phyloP scores from a whole-genome alignment of 2,113 vertebrate species.

The Phalacrocorax pelagicus region DNA sequence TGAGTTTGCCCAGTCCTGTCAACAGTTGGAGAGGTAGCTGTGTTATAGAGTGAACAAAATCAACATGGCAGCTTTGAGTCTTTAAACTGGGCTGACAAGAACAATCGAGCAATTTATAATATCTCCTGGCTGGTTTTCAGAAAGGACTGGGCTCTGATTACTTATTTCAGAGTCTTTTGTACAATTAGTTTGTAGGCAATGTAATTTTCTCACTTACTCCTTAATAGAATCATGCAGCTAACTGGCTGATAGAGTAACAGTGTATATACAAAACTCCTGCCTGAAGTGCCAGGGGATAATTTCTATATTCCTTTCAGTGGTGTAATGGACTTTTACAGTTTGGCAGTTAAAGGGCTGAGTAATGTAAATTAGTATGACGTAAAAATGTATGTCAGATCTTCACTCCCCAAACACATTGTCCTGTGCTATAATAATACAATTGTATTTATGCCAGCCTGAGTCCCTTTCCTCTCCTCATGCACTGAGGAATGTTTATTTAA shows the following conservation, averaged over 20 bases:
- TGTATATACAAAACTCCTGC: conserved; percentile 33
- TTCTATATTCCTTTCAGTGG: conserved; percentile 72
- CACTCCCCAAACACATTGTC: background rate
- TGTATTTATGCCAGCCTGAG: background rate
- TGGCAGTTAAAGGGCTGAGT: conserved; percentile 66
- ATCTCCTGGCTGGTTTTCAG: conserved; percentile 66
- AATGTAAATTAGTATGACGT: conserved; percentile 58
- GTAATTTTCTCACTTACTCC: conserved; percentile 74
- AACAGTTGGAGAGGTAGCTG: background rate
- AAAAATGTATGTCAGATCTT: conserved; percentile 67
- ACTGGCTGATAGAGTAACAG: conserved; percentile 69
- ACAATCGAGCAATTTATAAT: conserved; percentile 38
- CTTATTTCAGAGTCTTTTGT: conserved; percentile 69
- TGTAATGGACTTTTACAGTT: conserved; percentile 73
- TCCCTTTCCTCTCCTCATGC: background rate
- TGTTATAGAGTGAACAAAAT: background rate
- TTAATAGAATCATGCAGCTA: conserved; percentile 71
- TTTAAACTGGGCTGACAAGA: conserved; percentile 56
- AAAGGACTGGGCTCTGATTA: conserved; percentile 54
- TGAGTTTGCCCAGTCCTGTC: conserved; percentile 41
- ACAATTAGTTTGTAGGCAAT: conserved; percentile 76
- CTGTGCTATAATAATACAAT: background rate
- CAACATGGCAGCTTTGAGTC: conserved; percentile 38
- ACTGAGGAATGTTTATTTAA: background rate
- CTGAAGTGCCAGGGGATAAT: conserved; percentile 69